Evolutionary conservation across 2,797 vertebrate genomes (phyloP).

Genomic region (Rhinella marina): DNA sequence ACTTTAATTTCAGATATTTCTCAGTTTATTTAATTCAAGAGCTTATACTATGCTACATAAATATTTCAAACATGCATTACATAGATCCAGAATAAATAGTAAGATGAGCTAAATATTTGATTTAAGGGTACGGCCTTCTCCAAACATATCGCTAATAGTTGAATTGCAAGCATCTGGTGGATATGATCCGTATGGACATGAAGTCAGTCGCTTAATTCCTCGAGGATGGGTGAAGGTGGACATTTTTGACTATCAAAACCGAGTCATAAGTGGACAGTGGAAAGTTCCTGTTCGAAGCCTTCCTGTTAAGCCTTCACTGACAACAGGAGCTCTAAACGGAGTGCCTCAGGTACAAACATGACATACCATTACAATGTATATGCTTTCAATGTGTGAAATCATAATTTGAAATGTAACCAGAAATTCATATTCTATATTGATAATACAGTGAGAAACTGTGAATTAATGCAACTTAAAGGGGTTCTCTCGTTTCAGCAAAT

Average conservation of each 20-base stretch:
- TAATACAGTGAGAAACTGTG: not conserved
- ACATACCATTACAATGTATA: not conserved
- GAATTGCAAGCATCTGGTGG: slow-evolving; percentile 69
- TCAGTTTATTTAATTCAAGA: no score
- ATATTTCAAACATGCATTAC: not conserved
- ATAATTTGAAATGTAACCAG: not conserved
- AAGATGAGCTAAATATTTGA: not conserved
- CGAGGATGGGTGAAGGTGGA: slow-evolving; percentile 69
- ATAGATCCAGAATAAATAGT: not conserved
- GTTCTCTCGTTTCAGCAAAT: no score
- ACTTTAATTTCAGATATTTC: no score
- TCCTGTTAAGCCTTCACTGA: slow-evolving; percentile 67
- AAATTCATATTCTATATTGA: not conserved
- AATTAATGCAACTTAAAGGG: not conserved
- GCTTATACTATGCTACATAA: not conserved
- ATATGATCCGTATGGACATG: slow-evolving; percentile 66
- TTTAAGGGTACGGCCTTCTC: slow-evolving; percentile 65
- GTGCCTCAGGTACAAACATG: slow-evolving; percentile 66
- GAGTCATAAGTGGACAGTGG: slow-evolving; percentile 68
- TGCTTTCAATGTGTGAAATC: not conserved
- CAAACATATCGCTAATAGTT: slow-evolving; percentile 65
- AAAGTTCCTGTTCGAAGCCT: slow-evolving; percentile 67
- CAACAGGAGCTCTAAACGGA: slow-evolving; percentile 65
- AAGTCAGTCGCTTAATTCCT: slow-evolving; percentile 65
- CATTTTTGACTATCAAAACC: slow-evolving; percentile 67